These are phyloP conservation scores for Brienomyrus brachyistius DNA, from an alignment of 2,113 vertebrate species.

Conservation along the genomic window DNA sequence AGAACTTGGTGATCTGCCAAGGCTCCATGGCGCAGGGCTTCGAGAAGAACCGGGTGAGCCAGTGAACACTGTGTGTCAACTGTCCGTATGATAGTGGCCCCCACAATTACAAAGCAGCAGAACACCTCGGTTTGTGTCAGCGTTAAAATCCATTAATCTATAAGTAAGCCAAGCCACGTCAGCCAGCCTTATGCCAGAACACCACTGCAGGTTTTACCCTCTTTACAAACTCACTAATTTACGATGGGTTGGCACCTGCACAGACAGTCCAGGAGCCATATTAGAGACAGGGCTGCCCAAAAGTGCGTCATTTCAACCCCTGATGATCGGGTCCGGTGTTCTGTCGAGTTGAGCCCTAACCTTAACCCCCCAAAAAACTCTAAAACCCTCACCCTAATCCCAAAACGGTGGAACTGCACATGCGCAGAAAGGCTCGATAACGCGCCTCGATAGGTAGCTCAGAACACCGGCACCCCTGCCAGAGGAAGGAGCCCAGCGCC, in stretches of 20 bases:
- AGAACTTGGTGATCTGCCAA: background rate
- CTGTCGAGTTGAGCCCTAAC: no score
- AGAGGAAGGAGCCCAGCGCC: background rate
- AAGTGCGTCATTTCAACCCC: background rate
- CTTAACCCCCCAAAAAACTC: no score
- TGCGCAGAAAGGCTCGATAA: no score
- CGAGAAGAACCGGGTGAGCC: background rate
- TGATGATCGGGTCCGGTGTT: background rate
- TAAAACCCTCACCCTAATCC: no score
- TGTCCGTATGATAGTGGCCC: background rate
- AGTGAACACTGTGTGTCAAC: background rate
- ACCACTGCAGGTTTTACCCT: background rate
- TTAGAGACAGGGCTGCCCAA: background rate
- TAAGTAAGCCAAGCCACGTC: background rate
- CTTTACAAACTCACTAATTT: background rate
- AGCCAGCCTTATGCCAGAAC: background rate
- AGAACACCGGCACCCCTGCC: background rate
- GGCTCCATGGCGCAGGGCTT: background rate
- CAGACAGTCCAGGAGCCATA: background rate
- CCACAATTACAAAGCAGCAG: background rate
- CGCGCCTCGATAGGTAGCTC: no score
- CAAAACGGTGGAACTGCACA: no score
- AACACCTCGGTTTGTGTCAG: constrained; percentile 21
- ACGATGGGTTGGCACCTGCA: background rate
- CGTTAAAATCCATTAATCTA: constrained; percentile 28